These are phyloP conservation scores for Andrena camellia DNA, from an alignment of 2,888 invertebrate genomes.

Conservation along the genomic window DNA sequence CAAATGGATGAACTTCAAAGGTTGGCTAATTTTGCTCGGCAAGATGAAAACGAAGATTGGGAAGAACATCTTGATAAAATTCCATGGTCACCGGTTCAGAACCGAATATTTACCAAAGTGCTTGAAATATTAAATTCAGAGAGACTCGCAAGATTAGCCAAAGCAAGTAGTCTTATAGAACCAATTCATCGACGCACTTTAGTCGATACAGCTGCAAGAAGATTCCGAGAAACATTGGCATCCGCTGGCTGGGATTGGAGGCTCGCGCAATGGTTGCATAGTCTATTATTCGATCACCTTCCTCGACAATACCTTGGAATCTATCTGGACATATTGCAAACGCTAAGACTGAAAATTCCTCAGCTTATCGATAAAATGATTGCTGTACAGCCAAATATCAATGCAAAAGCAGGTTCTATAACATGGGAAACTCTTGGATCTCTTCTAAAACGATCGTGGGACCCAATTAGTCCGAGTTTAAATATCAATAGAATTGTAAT, in stretches of 20 bases:
- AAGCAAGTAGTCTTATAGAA: constrained; percentile 87
- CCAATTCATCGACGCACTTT: constrained; percentile 89
- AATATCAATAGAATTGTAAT: constrained; percentile 88
- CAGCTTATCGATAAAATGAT: constrained; percentile 91
- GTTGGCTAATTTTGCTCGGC: constrained; percentile 88
- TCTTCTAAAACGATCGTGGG: constrained; percentile 90
- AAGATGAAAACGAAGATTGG: constrained; percentile 89
- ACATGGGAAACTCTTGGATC: constrained; percentile 89
- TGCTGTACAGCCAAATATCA: constrained; percentile 86
- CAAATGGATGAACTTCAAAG: constrained; percentile 91
- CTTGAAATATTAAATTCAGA: constrained; percentile 89
- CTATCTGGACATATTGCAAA: constrained; percentile 92
- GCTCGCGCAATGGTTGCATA: constrained; percentile 92
- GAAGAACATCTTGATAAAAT: constrained; percentile 88
- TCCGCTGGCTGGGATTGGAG: constrained; percentile 91
- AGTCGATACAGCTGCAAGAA: constrained; percentile 90
- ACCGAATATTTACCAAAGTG: constrained; percentile 89
- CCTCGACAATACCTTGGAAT: constrained; percentile 89
- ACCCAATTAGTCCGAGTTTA: constrained; percentile 88
- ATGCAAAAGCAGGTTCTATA: constrained; percentile 85
- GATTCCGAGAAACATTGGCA: constrained; percentile 89
- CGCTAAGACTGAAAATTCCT: constrained; percentile 89
- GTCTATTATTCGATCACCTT: constrained; percentile 89
- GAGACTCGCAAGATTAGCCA: constrained; percentile 88
- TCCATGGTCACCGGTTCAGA: constrained; percentile 89